These are phyloP conservation scores for Albula goreensis DNA, from an alignment of 2,113 vertebrate genomes.

Conservation along the genomic window DNA sequence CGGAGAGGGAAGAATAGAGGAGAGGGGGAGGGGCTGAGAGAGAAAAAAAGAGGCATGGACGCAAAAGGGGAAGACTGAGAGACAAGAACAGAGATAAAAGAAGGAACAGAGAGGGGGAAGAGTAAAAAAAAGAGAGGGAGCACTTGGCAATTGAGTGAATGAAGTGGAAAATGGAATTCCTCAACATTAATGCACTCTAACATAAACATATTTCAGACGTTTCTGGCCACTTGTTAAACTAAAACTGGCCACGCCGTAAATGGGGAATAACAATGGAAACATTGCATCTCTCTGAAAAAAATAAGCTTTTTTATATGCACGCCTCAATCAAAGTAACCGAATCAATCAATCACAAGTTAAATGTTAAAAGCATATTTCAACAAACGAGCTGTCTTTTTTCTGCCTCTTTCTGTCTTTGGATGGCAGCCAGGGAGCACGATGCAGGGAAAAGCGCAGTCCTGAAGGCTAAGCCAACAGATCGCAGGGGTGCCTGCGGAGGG, in stretches of 20 bases:
- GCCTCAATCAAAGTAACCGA: not conserved
- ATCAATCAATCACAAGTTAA: not conserved
- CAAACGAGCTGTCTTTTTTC: not conserved
- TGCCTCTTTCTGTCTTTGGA: not conserved
- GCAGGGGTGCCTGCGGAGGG: not conserved
- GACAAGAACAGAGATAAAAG: not conserved
- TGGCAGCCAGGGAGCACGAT: not conserved
- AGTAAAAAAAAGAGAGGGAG: no score
- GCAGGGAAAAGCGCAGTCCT: not conserved
- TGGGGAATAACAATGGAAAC: not conserved
- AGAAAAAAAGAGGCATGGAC: not conserved
- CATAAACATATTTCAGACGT: not conserved
- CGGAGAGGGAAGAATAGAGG: constrained; percentile 18
- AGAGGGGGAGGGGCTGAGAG: not conserved
- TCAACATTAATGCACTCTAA: not conserved
- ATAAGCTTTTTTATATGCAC: not conserved
- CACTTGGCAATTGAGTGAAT: not conserved
- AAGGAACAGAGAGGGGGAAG: not conserved
- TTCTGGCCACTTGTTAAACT: not conserved
- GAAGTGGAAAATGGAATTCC: not conserved
- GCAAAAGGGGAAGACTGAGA: not conserved
- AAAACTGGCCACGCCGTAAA: not conserved
- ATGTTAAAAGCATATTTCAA: not conserved
- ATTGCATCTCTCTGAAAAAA: not conserved
- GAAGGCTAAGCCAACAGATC: not conserved